Percentiles rank a stretch among this genome's conserved stretches.
Evolutionary conservation across 2,888 invertebrate genomes (phyloP).

Genomic region (Cantharis rufa): DNA sequence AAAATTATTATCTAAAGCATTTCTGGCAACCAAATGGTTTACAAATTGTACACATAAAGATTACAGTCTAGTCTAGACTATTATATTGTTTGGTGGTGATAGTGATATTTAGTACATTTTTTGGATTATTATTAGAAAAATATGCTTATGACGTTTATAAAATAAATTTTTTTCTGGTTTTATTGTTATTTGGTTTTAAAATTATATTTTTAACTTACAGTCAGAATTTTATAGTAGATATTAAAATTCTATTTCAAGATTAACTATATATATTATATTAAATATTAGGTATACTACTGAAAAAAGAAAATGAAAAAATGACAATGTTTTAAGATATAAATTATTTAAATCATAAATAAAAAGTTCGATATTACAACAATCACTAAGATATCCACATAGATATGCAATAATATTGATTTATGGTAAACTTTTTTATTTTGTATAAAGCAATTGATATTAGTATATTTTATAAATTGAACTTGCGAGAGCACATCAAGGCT

Average conservation of each 20-base stretch:
- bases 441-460: background rate
- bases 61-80: background rate
- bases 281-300: background rate
- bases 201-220: background rate
- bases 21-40: background rate
- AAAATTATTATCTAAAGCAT: background rate
- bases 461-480: slow-evolving; percentile 9
- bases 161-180: background rate
- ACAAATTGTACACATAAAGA: background rate
- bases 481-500: slow-evolving; percentile 33
- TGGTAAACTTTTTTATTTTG: background rate
- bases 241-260: background rate
- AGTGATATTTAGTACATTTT: background rate
- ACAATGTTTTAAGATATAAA: background rate
- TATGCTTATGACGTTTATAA: background rate
- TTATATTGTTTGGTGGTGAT: background rate
- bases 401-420: background rate
- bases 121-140: background rate
- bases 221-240: background rate
- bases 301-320: background rate
- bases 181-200: background rate
- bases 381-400: background rate
- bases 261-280: too few species aligned
- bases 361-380: background rate
- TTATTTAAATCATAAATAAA: background rate